Evolutionary conservation across 2,113 vertebrate species (phyloP).

Genomic region (Macrotus californicus): DNA sequence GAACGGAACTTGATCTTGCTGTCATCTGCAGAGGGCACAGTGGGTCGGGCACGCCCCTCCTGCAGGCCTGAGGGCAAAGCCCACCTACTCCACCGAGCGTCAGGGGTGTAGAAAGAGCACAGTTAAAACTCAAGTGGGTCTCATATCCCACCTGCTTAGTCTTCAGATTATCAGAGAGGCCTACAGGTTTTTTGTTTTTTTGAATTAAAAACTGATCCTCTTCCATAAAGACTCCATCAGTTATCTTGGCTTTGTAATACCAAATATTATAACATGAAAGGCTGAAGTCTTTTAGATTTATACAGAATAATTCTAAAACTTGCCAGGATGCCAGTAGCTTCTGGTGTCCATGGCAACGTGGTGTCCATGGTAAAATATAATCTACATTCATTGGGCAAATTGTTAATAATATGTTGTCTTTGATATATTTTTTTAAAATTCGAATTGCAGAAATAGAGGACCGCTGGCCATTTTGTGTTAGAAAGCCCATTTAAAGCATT

Average conservation of each 20-base stretch:
- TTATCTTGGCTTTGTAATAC: not conserved
- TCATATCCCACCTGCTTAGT: not conserved
- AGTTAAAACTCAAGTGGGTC: not conserved
- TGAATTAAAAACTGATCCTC: not conserved
- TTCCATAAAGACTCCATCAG: not conserved
- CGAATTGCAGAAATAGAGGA: not conserved
- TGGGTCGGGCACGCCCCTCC: not conserved
- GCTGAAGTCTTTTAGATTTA: not conserved
- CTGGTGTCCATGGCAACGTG: not conserved
- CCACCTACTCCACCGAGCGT: not conserved
- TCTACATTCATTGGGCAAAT: not conserved
- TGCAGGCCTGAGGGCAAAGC: not conserved
- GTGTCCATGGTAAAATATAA: not conserved
- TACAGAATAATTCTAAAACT: not conserved
- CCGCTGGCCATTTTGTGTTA: not conserved
- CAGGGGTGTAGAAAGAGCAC: not conserved
- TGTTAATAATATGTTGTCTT: not conserved
- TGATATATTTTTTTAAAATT: not conserved
- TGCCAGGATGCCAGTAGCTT: not conserved
- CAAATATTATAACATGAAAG: not conserved
- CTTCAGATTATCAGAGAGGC: conserved; percentile 3
- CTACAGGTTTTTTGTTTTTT: not conserved
- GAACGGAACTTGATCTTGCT: not conserved
- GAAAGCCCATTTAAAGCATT: not conserved
- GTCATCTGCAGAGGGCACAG: accelerated